Conservation (phyloP, 2,888 invertebrate species). For the Drosophila dives region DNA sequence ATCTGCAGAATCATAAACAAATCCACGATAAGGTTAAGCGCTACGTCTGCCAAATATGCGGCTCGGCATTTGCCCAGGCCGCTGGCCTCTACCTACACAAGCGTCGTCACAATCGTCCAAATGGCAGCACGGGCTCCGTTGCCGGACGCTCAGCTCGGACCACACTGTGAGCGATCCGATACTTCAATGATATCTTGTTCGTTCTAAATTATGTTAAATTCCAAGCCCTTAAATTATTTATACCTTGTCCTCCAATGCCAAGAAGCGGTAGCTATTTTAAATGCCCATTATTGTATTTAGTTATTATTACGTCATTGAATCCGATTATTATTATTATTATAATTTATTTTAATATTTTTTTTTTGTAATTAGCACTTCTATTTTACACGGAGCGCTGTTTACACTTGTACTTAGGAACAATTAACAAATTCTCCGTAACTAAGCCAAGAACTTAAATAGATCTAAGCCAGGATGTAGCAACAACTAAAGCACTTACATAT, state of each 20-base stretch:
- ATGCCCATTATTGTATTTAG: slow-evolving; percentile 13
- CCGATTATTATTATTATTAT: slow-evolving; percentile 11
- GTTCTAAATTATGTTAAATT: neutral
- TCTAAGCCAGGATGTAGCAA: slow-evolving; percentile 15
- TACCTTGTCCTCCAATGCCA: slow-evolving; percentile 49
- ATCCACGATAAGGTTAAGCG: slow-evolving; percentile 82
- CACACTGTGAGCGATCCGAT: slow-evolving; percentile 52
- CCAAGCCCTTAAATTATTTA: slow-evolving; percentile 36
- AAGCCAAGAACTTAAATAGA: slow-evolving; percentile 56
- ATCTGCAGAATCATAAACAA: slow-evolving; percentile 83
- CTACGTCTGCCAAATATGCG: slow-evolving; percentile 83
- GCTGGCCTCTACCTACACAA: slow-evolving; percentile 83
- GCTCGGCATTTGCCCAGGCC: slow-evolving; percentile 83
- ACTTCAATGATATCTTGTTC: slow-evolving; percentile 6
- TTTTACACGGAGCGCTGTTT: slow-evolving; percentile 26
- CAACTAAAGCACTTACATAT: slow-evolving; percentile 9
- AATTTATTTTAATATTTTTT: slow-evolving; percentile 6
- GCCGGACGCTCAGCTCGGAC: slow-evolving; percentile 65
- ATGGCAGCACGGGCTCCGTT: slow-evolving; percentile 64
- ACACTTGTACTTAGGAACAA: slow-evolving; percentile 55
- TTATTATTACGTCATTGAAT: slow-evolving; percentile 2
- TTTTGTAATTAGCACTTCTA: slow-evolving; percentile 4
- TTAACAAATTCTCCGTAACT: slow-evolving; percentile 42
- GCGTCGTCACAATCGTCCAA: slow-evolving; percentile 79
- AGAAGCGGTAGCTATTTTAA: slow-evolving; percentile 40